These are phyloP conservation scores for Tonatia bakeri DNA, from an alignment of 2,113 vertebrate species.

Conservation along the genomic window DNA sequence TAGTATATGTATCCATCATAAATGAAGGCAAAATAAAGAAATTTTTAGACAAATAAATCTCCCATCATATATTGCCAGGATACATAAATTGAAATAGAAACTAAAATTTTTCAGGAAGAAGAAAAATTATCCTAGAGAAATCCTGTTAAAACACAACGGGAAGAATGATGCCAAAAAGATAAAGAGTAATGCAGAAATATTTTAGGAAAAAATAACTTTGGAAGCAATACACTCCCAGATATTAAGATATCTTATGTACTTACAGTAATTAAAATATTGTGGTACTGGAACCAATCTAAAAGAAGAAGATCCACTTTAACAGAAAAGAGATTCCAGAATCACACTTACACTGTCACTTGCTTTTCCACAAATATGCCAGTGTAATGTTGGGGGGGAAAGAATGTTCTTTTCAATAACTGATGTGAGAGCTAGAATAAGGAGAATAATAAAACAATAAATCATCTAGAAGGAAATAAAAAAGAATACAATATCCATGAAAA, in stretches of 20 bases:
- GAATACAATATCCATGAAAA: too few species aligned
- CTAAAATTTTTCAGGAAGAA: neutral
- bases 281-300: neutral
- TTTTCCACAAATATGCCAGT: neutral
- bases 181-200: neutral
- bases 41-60: neutral
- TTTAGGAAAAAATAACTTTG: neutral
- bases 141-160: neutral
- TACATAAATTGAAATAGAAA: neutral
- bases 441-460: neutral
- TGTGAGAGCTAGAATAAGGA: neutral
- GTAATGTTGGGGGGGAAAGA: neutral
- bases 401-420: neutral
- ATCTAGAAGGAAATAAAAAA: slow-evolving; percentile 5
- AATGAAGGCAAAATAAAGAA: neutral
- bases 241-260: neutral
- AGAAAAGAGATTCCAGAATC: neutral
- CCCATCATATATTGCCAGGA: neutral
- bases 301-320: neutral
- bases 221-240: neutral
- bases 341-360: neutral
- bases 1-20: neutral
- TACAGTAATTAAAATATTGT: neutral
- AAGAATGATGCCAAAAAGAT: neutral
- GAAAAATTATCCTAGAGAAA: neutral